phyloP scores from a whole-genome alignment of 2,888 invertebrate species.

The Lithophane leautieri region DNA sequence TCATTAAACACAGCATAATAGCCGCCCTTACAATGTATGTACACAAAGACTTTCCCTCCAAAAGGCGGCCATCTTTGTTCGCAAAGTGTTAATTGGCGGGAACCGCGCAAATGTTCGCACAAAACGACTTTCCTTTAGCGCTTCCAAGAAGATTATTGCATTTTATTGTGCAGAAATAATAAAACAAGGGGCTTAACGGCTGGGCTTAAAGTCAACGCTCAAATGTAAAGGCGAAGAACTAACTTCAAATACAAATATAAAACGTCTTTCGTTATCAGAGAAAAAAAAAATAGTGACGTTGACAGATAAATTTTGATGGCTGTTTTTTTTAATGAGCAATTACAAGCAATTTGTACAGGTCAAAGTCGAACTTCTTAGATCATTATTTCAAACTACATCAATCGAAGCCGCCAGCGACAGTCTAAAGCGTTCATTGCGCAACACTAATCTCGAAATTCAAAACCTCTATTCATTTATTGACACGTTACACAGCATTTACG shows the following conservation, averaged over 20 bases:
- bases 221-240: slow-evolving; percentile 51
- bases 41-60: slow-evolving; percentile 81
- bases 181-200: slow-evolving; percentile 68
- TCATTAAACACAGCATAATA: slow-evolving; percentile 76
- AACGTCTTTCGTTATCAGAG: slow-evolving; percentile 43
- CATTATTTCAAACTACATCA: slow-evolving; percentile 54
- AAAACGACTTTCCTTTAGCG: slow-evolving; percentile 72
- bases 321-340: slow-evolving; percentile 41
- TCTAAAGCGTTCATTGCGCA: slow-evolving; percentile 62
- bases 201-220: slow-evolving; percentile 61
- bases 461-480: slow-evolving; percentile 73
- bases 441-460: slow-evolving; percentile 63
- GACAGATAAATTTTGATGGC: slow-evolving; percentile 3
- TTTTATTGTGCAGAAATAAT: slow-evolving; percentile 71
- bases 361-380: slow-evolving; percentile 38
- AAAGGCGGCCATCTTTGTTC: slow-evolving; percentile 83
- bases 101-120: slow-evolving; percentile 76
- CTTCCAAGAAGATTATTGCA: slow-evolving; percentile 75
- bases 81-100: slow-evolving; percentile 87
- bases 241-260: slow-evolving; percentile 57
- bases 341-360: slow-evolving; percentile 37
- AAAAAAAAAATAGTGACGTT: slow-evolving; percentile 4
- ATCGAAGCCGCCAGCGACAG: slow-evolving; percentile 61
- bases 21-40: slow-evolving; percentile 71
- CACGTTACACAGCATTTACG: slow-evolving; percentile 77